Percentiles rank a stretch among this genome's conserved stretches.
These are phyloP conservation scores for Trichogramma pretiosum DNA, from an alignment of 1,140 invertebrate genomes.

Conservation along the genomic window DNA sequence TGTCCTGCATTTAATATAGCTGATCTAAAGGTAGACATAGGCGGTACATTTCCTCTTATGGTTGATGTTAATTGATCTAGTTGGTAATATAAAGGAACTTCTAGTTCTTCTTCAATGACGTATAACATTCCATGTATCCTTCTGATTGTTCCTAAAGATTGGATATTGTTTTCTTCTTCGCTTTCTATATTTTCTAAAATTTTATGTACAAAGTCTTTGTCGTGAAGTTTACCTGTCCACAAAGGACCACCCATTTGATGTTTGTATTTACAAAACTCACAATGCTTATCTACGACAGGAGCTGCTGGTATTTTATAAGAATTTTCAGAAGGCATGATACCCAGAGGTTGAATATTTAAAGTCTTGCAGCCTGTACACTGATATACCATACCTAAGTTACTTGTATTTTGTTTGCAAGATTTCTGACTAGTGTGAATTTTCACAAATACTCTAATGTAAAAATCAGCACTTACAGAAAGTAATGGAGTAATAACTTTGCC, in stretches of 20 bases:
- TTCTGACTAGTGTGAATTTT: constrained; percentile 67
- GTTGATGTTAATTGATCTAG: constrained; percentile 50
- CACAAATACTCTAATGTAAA: constrained; percentile 95
- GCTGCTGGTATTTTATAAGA: constrained; percentile 54
- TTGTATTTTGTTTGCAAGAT: constrained; percentile 76
- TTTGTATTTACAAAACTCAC: constrained; percentile 66
- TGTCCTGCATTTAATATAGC: constrained; percentile 91
- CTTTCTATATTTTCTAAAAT: constrained; percentile 37
- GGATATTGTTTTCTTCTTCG: constrained; percentile 10
- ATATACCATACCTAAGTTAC: constrained; percentile 78
- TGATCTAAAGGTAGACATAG: constrained; percentile 59
- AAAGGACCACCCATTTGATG: constrained; percentile 87
- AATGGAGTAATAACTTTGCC: constrained; percentile 87
- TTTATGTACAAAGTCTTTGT: constrained; percentile 63
- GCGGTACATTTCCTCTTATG: constrained; percentile 31
- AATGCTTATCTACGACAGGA: constrained; percentile 57
- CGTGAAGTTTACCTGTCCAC: constrained; percentile 81
- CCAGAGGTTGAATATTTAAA: constrained; percentile 67
- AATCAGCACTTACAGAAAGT: constrained; percentile 88
- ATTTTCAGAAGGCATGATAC: constrained; percentile 51
- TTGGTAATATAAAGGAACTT: constrained; percentile 82
- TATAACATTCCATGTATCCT: constrained; percentile 66
- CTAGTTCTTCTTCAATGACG: constrained; percentile 72
- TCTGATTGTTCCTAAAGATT: constrained; percentile 57
- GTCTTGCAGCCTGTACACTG: constrained; percentile 83